These are phyloP conservation scores for Achatina immaculata DNA, from an alignment of 1,140 invertebrate species.

Conservation along the genomic window DNA sequence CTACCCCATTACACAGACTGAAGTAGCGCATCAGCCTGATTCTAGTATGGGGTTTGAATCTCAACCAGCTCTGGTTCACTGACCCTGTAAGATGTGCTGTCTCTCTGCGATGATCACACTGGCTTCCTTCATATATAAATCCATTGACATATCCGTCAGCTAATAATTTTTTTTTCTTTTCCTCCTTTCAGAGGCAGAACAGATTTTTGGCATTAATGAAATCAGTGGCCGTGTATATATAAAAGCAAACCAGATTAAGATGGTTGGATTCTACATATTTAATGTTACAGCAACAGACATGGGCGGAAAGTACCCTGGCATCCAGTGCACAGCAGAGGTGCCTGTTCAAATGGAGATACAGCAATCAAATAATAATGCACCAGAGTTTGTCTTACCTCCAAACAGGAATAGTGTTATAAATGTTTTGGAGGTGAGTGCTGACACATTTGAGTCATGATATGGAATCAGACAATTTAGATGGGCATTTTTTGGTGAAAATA, in stretches of 20 bases:
- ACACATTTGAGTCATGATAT: not conserved
- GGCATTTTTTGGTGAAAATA: too few relatives aligned
- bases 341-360: constrained; percentile 51
- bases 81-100: too few relatives aligned
- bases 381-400: constrained; percentile 77
- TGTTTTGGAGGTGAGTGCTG: constrained; percentile 64
- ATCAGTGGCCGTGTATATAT: constrained; percentile 48
- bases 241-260: constrained; percentile 54
- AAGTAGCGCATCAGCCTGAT: too few relatives aligned
- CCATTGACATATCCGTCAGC: not conserved
- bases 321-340: constrained; percentile 42
- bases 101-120: too few relatives aligned
- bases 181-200: not conserved
- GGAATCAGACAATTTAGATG: too few relatives aligned
- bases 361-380: constrained; percentile 88
- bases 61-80: too few relatives aligned
- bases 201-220: not conserved
- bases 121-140: too few relatives aligned
- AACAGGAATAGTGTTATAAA: constrained; percentile 69
- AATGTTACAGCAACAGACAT: constrained; percentile 52
- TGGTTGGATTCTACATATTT: constrained; percentile 57
- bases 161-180: not conserved
- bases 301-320: constrained; percentile 39
- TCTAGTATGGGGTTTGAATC: too few relatives aligned
- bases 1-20: too few relatives aligned